Base-by-base conservation (phyloP, 2,113 vertebrate genomes). In the Theristicus caerulescens region DNA sequence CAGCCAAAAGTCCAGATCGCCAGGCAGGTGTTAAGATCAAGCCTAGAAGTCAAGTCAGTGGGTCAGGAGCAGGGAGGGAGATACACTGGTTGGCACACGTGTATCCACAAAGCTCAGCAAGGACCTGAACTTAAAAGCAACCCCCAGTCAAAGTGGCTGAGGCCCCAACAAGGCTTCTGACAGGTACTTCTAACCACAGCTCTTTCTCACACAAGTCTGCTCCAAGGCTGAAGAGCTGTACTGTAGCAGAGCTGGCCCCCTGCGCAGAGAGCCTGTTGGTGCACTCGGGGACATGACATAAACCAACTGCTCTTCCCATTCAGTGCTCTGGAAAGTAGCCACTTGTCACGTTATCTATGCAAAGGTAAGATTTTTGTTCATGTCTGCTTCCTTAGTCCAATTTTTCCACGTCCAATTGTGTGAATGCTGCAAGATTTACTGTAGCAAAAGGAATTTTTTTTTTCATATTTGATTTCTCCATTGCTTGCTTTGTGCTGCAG, bases 81-180 rank as follows among this genome's bases (percentile, higher is more conserved):
- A 58, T 31, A 79, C 8, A 14, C 6, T 0, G 4, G 11, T 25
- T 81, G 59, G 16, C 61, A 67, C 34, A 27, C 2, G 8, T 0
- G 0, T 31, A 73, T 46, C 46, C 67, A 73, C 44, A 46, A 79
- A 59, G 52, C 38, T 86, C 82, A 38, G 32, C 74, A 74, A 40
- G 31, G 72, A 72, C 21, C 44, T 78, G 65, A 72, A 47, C 59
- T 61, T 66, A 73, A 67, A 79, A 36, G 73, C 66, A 76, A 38
- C 14, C 74, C 54, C 14, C 38, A 36, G 42, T 7, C 13, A 27
- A 51, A 65, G 59, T 4, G 16, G 13, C 24, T 29, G 61, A 73
- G 29, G 76, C 20, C 46, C 46, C 76, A 70, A 32, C 13, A 49
- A 69, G 42, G 36, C 36, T 64, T 51, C 42, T 76, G 31, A 20